phyloP scores from a whole-genome alignment of 2,113 vertebrate genomes.

The Shinisaurus crocodilurus region DNA sequence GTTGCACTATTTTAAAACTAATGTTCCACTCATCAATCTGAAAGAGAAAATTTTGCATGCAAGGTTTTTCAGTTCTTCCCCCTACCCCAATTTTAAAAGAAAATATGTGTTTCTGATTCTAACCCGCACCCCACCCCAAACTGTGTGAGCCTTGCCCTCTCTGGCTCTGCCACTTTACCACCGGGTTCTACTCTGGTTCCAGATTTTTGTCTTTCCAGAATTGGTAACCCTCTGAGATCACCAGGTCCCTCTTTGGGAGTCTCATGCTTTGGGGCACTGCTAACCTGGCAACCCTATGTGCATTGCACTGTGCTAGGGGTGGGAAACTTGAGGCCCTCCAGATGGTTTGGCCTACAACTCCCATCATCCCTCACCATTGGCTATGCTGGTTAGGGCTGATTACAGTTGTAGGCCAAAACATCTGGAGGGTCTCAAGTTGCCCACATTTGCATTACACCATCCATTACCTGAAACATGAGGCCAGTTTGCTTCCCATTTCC shows the following conservation, averaged over 20 bases:
- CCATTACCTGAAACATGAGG: neutral
- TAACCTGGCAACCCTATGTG: too few species aligned
- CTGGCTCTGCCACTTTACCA: neutral
- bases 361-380: too few species aligned
- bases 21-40: neutral
- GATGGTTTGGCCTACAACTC: too few species aligned
- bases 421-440: too few species aligned
- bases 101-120: neutral
- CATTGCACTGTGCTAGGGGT: too few species aligned
- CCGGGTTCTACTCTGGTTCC: neutral
- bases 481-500: neutral
- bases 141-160: neutral
- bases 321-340: too few species aligned
- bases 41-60: neutral
- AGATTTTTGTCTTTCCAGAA: neutral
- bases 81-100: neutral
- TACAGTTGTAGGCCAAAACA: too few species aligned
- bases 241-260: neutral
- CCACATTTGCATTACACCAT: neutral
- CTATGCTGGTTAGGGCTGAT: too few species aligned
- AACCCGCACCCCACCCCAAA: neutral
- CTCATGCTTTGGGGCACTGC: neutral
- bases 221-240: neutral
- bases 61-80: neutral
- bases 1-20: neutral